Base-by-base conservation (phyloP, 2,797 vertebrate genomes). In the Falco berigora region DNA sequence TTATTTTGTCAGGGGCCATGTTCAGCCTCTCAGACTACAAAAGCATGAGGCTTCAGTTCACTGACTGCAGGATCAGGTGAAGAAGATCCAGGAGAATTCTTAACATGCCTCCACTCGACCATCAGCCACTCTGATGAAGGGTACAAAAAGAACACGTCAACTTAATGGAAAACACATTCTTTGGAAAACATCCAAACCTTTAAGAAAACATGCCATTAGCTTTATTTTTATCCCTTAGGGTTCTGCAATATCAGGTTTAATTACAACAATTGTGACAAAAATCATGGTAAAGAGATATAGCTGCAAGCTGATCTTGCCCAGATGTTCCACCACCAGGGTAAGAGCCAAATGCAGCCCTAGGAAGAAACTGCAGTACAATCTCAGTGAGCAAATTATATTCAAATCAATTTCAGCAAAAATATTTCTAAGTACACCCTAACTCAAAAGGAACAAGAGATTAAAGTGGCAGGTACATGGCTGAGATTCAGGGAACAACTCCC, bases 211-310 rank as follows among this genome's bases (percentile, higher is more conserved):
- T 21, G 50, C 27, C 63, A 82, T 93, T 82, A 74, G 7, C 56
- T 68, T 88, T 73, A 56, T 71, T 83, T 69, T 67, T 76, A 73
- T 28, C 58, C 91, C 72, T 56, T 42, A 44, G 46, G 44, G 55
- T 74, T 86, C 90, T 74, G 66, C 42, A 91, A 23, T 58, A 89
- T 76, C 85, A 83, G 21, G 19, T 67, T 94, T 92, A 90, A 94
- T 93, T 94, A 94, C 53, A 88, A 85, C 15, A 80, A 32, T 40
- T 92, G 76, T 77, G 79, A 94, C 46, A 92, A 92, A 95, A 96
- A 84, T 66, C 53, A 56, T 32, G 78, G 50, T 73, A 86, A 87
- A 80, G 59, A 86, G 22, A 69, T 44, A 49, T 1, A 75, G 88
- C 56, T 79, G n/a, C 55, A 94, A 88, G 85, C 32, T 79, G 44